A percentile compares a stretch with the other conserved stretches of the same genome.
These are phyloP conservation scores for Microcebus murinus DNA, from an alignment of 2,113 vertebrate species.

Conservation along the genomic window DNA sequence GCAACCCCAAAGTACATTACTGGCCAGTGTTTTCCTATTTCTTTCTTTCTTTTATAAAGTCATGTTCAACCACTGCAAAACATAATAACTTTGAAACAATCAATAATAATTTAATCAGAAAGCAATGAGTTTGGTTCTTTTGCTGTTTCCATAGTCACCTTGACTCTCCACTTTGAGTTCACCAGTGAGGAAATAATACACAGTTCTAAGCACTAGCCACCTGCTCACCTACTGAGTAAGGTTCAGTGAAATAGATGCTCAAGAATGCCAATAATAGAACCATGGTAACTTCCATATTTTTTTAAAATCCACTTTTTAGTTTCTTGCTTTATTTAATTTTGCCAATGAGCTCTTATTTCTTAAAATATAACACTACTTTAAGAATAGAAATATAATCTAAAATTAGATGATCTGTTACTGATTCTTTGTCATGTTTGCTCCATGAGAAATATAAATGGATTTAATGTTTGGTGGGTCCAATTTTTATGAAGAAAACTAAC, in stretches of 20 bases:
- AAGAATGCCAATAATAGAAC: neutral
- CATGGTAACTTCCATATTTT: neutral
- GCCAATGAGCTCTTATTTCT: neutral
- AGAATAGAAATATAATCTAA: slow-evolving; percentile 43
- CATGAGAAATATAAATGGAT: neutral
- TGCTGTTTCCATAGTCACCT: neutral
- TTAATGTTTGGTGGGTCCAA: neutral
- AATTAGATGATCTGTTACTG: neutral
- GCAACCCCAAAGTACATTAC: neutral
- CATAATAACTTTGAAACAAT: neutral
- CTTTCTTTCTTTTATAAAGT: neutral
- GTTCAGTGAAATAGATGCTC: neutral
- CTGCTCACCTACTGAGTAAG: neutral
- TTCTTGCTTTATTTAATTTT: slow-evolving; percentile 44
- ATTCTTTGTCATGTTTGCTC: neutral
- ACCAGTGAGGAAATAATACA: neutral
- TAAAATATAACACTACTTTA: slow-evolving; percentile 13
- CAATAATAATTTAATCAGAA: neutral
- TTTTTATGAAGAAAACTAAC: slow-evolving; percentile 47
- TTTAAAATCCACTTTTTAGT: neutral
- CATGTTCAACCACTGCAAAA: neutral
- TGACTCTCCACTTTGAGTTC: neutral
- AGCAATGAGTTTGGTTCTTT: neutral
- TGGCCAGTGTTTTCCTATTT: neutral
- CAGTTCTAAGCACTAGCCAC: neutral